phyloP scores from a whole-genome alignment of 2,888 invertebrate species.

The Phragmatobia fuliginosa region DNA sequence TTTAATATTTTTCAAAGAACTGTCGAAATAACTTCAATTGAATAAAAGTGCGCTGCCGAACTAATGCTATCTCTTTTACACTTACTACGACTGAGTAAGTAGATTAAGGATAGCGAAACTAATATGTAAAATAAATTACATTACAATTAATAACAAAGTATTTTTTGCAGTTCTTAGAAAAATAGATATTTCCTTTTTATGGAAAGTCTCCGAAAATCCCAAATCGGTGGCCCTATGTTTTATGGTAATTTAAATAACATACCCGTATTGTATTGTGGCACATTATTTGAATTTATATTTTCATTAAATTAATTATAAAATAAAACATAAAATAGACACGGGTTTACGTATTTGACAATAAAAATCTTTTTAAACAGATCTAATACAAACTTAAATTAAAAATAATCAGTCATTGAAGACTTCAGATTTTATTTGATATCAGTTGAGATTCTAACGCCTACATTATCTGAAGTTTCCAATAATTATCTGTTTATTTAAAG shows the following conservation, averaged over 20 bases:
- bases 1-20: constrained; percentile 17
- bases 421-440: constrained; percentile 70
- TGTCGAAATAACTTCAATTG: constrained; percentile 18
- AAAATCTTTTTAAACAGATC: constrained; percentile 71
- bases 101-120: constrained; percentile 58
- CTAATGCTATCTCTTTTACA: constrained; percentile 57
- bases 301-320: constrained; percentile 56
- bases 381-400: constrained; percentile 61
- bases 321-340: constrained; percentile 61
- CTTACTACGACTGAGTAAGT: constrained; percentile 64
- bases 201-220: constrained; percentile 34
- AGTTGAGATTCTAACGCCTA: constrained; percentile 81
- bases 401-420: constrained; percentile 83
- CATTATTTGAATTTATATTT: constrained; percentile 64
- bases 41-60: constrained; percentile 46
- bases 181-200: background rate
- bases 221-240: constrained; percentile 37
- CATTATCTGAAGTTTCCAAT: constrained; percentile 82
- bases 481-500: constrained; percentile 55
- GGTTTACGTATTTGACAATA: constrained; percentile 56
- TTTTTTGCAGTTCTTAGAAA: constrained; percentile 25
- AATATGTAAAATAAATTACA: constrained; percentile 25
- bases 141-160: constrained; percentile 19
- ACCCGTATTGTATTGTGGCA: constrained; percentile 83
- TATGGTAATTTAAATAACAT: constrained; percentile 67